Conservation (phyloP, 2,888 invertebrate genomes). For the Frankliniella fusca region DNA sequence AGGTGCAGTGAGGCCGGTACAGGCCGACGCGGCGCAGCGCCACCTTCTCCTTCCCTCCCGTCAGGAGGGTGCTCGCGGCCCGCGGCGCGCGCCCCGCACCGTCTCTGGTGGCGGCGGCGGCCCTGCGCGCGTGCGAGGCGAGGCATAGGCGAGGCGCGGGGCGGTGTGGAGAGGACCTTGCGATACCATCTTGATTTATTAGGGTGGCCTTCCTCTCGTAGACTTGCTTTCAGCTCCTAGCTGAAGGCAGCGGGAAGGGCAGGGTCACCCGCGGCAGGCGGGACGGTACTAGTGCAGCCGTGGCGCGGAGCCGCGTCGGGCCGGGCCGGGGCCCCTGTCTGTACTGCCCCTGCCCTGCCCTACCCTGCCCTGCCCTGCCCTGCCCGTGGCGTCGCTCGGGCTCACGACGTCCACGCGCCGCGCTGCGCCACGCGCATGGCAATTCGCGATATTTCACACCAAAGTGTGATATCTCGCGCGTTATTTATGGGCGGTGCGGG, state of each 20-base stretch:
- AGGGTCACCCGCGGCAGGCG: neutral
- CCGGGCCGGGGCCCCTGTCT: neutral
- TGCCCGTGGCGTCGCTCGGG: no score
- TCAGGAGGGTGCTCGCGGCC: no score
- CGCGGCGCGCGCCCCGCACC: no score
- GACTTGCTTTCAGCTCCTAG: neutral
- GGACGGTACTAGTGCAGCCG: neutral
- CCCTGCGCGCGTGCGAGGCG: no score
- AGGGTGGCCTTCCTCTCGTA: neutral
- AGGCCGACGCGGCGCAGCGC: no score
- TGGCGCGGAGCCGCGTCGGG: neutral
- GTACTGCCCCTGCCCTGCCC: no score
- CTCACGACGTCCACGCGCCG: neutral
- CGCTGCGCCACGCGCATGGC: neutral
- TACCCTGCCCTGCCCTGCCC: no score
- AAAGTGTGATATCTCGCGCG: neutral
- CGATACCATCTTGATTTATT: constrained; percentile 5
- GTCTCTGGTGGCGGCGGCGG: no score
- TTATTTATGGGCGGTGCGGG: neutral
- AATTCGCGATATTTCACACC: neutral
- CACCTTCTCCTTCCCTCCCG: no score
- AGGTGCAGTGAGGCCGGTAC: no score
- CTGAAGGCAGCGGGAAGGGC: neutral
- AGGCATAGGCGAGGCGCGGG: neutral
- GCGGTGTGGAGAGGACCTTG: neutral